Evolutionary conservation across 2,113 vertebrate species (phyloP), one percentile per base, ranked within the genome.

Genomic region (Zootoca vivipara): DNA sequence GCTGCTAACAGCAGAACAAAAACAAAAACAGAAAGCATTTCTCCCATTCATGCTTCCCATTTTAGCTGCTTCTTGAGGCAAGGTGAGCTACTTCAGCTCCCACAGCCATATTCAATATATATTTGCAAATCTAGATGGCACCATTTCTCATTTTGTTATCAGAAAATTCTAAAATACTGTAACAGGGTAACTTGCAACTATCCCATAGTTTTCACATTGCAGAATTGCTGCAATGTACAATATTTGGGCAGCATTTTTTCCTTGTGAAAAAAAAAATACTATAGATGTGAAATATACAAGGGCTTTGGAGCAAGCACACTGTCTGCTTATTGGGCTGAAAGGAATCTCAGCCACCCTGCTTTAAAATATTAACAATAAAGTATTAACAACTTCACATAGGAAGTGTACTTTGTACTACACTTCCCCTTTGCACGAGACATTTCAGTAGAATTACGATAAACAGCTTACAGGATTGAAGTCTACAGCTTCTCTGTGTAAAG

Each of bases 311-410:
- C 74, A 91, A 83, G 56, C 58, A 79, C 4, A 78, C 7, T 70
- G 83, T 75, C 46, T 87, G 80, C 38, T 40, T 91, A 89, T 4
- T 42, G 1, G 20, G 18, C 74, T 33, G 33, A 10, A 81, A 52
- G 38, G 18, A 91, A 89, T 73, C 1, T 26, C 28, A 85, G 20
- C 16, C 58, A 85, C 2, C n/a, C 30, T 42, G 58, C 74, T 84
- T 73, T 42, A 87, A 79, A 92, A 42, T 4, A 67, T 67, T 4
- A 90, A 40, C 1, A 20, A 9, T 75, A 70, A 87, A 52, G 90
- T 78, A 74, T 81, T 28, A 69, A 33, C 20, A 56, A 46, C 4
- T 1, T 0, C 72, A 3, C 9, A 78, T 0, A 26, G 56, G 79
- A 90, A 64, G 10, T 8, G 56, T 52, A 77, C 26, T n/a, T 62